Evolutionary conservation across 2,888 invertebrate genomes (phyloP).

Genomic region (Steinernema hermaphroditum): DNA sequence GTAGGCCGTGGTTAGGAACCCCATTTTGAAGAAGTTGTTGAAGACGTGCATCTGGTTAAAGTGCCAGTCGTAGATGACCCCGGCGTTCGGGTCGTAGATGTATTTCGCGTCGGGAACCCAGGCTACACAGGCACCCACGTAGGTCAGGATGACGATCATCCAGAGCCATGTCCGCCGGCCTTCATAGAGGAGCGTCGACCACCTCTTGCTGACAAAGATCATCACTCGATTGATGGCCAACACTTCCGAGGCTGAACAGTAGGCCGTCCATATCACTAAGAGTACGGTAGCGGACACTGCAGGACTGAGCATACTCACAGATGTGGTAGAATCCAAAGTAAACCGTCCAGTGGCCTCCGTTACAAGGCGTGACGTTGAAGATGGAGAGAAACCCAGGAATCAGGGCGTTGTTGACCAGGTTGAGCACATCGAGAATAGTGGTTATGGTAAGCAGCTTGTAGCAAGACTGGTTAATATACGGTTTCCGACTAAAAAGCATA

Average conservation of each 20-base stretch:
- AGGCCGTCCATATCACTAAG: constrained; percentile 13
- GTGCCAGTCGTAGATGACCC: constrained; percentile 25
- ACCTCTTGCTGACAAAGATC: constrained; percentile 1
- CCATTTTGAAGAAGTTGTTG: constrained; percentile 29
- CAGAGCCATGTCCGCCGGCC: constrained; percentile 11
- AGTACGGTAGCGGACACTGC: no score
- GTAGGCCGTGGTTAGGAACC: constrained; percentile 11
- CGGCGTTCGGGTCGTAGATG: constrained; percentile 26
- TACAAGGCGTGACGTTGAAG: neutral
- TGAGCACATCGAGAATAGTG: neutral
- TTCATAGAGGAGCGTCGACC: constrained; percentile 8
- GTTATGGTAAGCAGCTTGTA: neutral
- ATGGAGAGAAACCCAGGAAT: neutral
- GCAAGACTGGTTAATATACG: no score
- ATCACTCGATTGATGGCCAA: constrained; percentile 12
- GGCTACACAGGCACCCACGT: constrained; percentile 9
- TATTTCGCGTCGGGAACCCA: constrained; percentile 22
- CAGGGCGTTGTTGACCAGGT: neutral
- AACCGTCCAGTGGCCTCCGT: neutral
- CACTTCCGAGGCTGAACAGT: neutral
- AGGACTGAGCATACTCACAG: neutral
- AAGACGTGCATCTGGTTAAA: constrained; percentile 22
- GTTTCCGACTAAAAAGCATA: no score
- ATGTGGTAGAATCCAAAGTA: neutral
- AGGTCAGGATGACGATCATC: neutral